Evolutionary conservation across 2,113 vertebrate species (phyloP), one percentile per base, ranked within the genome.

Genomic region (Odontophorus gujanensis): DNA sequence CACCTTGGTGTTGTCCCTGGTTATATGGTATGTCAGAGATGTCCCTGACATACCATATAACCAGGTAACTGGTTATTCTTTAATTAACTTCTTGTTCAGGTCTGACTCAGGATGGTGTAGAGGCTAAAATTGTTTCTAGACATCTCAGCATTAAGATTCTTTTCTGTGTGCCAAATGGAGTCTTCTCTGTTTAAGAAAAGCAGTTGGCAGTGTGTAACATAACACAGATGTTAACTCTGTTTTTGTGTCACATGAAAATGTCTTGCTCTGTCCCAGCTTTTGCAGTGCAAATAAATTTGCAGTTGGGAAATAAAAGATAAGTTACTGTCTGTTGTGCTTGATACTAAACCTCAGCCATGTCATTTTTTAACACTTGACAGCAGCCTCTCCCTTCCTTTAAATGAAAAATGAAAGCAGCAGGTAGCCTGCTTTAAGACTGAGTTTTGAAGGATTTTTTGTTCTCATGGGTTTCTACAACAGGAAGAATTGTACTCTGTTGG

Each of bases 381-480:
- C 28, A 62, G 7, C 69, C 6, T 36, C 59, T 36, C 72, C 62
- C 48, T 26, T 26, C 28, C 28, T 77, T 40, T 74, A 51, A 80
- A 59, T 43, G 47, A 51, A 55, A 63, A 42, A 45, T 36, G 72
- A 91, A 73, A 80, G 13, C 15, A 81, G 38, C 58, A 82, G n/a
- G 30, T 86, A 68, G 62, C 24, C 77, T 85, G 43, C 68, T 96
- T 84, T n/a, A 73, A 85, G 61, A 15, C n/a, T 73, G 53, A 30
- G 45, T 92, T 95, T 53, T 85, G 36, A 91, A 47, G 45, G 82
- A 28, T 62, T 5, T 47, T 62, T 89, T 92, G 13, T 91, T 91
- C 67, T 89, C 2, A 0, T 45, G n/a, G 26, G 4, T 77, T 93
- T 84, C 36, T 94, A 20, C 19, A 38, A 14, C 3, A 11, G 22